Evolutionary conservation across 64 coral and sea anemone species (phyloP).

Genomic region (Trachythela sp.): DNA sequence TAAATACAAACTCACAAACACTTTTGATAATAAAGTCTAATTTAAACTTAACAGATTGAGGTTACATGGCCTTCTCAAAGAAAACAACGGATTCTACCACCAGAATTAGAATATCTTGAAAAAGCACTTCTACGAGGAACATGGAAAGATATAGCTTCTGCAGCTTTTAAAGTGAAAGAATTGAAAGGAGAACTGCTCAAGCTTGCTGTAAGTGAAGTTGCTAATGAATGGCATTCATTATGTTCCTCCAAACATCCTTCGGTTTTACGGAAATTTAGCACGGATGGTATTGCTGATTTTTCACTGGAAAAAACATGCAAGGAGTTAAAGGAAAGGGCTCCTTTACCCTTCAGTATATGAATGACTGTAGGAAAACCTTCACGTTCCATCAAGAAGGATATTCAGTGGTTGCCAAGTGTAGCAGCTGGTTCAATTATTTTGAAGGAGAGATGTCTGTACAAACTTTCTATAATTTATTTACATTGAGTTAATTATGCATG

Average conservation of each 20-base stretch:
- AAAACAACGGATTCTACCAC: background rate
- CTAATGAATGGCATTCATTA: background rate
- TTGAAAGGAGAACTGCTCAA: background rate
- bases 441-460: background rate
- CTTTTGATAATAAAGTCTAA: background rate
- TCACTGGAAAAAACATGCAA: background rate
- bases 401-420: background rate
- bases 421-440: background rate
- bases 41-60: background rate
- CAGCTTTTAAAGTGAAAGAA: background rate
- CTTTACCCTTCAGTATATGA: background rate
- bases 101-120: background rate
- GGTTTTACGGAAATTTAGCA: background rate
- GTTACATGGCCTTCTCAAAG: slow-evolving; percentile 11
- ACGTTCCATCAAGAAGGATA: background rate
- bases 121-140: slow-evolving; percentile 15
- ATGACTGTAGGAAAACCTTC: background rate
- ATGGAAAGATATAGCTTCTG: slow-evolving; percentile 15
- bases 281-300: background rate
- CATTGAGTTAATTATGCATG: too few relatives aligned
- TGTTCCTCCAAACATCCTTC: background rate
- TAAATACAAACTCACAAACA: too few relatives aligned
- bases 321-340: background rate
- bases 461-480: too few relatives aligned
- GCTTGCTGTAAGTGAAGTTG: background rate